Evolutionary conservation across 2,888 invertebrate species (phyloP), one percentile per base, ranked within the genome.

Genomic region (Andrena chrysosceles): DNA sequence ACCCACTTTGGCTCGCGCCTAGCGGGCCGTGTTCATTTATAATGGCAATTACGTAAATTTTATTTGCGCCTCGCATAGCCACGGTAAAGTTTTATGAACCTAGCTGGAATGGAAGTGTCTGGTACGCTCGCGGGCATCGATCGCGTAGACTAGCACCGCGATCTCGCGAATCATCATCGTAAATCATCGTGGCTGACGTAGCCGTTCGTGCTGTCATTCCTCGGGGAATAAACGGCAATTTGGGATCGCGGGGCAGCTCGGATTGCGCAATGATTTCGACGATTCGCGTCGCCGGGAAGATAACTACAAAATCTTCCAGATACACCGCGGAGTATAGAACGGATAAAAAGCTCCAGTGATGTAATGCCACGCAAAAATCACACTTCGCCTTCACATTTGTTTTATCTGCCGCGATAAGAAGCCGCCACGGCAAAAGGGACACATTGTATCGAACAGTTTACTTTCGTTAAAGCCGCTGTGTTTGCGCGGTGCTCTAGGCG

Each of bases 31-130:
- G 70, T 35, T 73, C 73, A 68, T 73, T 86, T 83, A 75, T 83
- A 72, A 85, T 49, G 54, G 33, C 67, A 33, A 68, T 72, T 71
- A 60, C 70, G 67, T 63, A 63, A 82, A 77, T 69, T 60, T 66
- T 23, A 52, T 29, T 64, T 64, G 35, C 49, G 33, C 68, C 31
- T 49, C 10, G 16, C 10, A 1, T 6, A 10, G 2, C 2, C 20
- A 23, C 62, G 35, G 10, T 2, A n/a, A 48, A 23, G 29, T 68
- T 59, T 64, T 29, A 26, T 20, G 69, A 77, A 69, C 64, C 13
- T 60, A 5, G 23, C 33, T 35, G 13, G 56, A 56, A 54, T 13
- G 42, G 48, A 29, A 10, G 26, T 13, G 56, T 7, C 13, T 2
- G 23, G 26, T 8, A 8, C 13, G 13, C 60, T 31, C 20, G 42